Evolutionary conservation across 2,888 invertebrate genomes (phyloP).

Genomic region (Anaspis maculata): DNA sequence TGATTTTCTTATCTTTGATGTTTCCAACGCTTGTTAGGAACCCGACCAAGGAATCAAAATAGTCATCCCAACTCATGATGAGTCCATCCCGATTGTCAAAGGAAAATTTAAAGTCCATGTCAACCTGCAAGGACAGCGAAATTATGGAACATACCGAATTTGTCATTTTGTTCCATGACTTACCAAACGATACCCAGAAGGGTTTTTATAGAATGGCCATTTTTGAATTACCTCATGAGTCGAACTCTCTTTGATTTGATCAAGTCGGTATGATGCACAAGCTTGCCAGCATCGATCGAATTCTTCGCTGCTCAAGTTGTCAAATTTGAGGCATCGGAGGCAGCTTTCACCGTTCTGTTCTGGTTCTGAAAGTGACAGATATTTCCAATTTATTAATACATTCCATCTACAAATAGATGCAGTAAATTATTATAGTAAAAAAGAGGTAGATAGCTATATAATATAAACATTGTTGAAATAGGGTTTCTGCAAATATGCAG

Average conservation of each 20-base stretch:
- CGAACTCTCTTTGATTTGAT: too few species aligned
- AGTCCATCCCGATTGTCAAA: conserved; percentile 3
- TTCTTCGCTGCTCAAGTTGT: conserved; percentile 15
- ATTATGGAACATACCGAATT: conserved; percentile 1
- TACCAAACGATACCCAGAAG: conserved; percentile 10
- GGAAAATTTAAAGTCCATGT: conserved; percentile 1
- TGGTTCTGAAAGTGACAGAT: conserved; percentile 7
- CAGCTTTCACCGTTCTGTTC: conserved; percentile 13
- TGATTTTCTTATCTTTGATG: conserved; percentile 2
- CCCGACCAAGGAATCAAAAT: neutral
- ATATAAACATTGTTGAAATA: too few species aligned
- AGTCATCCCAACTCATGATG: neutral
- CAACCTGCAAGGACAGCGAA: conserved; percentile 3
- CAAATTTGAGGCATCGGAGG: conserved; percentile 13
- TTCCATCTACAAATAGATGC: too few species aligned
- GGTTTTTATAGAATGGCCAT: conserved; percentile 14
- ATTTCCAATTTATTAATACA: too few species aligned
- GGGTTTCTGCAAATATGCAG: too few species aligned
- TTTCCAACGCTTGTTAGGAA: neutral
- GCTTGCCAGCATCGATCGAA: conserved; percentile 17
- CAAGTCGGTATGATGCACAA: conserved; percentile 11
- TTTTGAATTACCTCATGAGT: conserved; percentile 9
- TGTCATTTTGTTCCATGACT: neutral
- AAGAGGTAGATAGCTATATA: too few species aligned
- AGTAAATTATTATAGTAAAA: too few species aligned